These are phyloP conservation scores for Peromyscus leucopus DNA, from an alignment of 2,113 vertebrate genomes.

Conservation along the genomic window DNA sequence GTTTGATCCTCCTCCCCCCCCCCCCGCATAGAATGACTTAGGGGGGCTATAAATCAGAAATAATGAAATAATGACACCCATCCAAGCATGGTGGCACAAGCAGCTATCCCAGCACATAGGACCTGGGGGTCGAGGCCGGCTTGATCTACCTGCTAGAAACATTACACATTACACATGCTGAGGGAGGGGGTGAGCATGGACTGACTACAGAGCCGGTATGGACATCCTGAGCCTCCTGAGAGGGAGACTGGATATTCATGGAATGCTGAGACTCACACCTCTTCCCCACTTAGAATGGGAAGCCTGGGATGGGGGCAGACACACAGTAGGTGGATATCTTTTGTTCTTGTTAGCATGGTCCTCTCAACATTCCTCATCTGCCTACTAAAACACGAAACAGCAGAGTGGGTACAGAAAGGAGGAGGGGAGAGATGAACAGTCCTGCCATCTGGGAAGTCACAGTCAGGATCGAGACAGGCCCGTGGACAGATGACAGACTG, in stretches of 20 bases:
- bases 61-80: not conserved
- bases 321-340: not conserved
- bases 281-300: not conserved
- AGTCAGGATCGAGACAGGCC: not conserved
- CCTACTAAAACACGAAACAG: not conserved
- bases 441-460: too few species aligned
- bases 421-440: not conserved
- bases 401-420: not conserved
- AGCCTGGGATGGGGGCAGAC: not conserved
- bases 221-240: too few species aligned
- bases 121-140: not conserved
- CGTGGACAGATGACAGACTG: too few species aligned
- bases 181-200: not conserved
- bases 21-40: not conserved
- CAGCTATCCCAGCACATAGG: not conserved
- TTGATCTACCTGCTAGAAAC: not conserved
- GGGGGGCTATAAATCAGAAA: not conserved
- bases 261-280: not conserved
- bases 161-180: not conserved
- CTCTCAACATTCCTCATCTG: not conserved
- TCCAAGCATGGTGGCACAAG: not conserved
- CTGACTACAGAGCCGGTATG: accelerated
- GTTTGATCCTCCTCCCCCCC: not conserved
- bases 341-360: not conserved
- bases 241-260: accelerated